Conservation (phyloP, 2,888 invertebrate species). For the Exephanes ischioxanthus region DNA sequence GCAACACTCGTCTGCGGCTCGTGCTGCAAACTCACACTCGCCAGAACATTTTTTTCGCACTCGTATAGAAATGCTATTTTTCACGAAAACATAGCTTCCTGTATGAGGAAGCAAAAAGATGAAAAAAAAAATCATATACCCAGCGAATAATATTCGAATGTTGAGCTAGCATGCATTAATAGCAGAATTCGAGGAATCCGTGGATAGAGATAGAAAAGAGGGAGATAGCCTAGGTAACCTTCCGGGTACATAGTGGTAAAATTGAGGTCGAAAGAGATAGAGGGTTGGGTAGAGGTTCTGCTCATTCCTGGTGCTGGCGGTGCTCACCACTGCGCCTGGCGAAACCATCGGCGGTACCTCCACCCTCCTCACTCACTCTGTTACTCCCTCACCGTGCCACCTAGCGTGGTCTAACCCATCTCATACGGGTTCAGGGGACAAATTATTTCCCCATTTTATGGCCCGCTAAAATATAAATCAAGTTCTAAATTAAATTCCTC, state of each 20-base stretch:
- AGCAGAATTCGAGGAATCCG: constrained; percentile 20
- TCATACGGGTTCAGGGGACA: constrained; percentile 83
- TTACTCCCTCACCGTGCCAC: constrained; percentile 43
- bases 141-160: constrained; percentile 43
- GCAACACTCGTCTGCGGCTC: too few species aligned
- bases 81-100: not conserved
- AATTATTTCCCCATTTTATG: constrained; percentile 84
- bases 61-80: too few species aligned
- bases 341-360: constrained; percentile 48
- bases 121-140: constrained; percentile 4
- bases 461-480: constrained; percentile 84
- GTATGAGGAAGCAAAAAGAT: not conserved
- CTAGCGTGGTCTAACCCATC: constrained; percentile 74
- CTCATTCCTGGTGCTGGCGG: constrained; percentile 42
- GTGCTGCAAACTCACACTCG: too few species aligned
- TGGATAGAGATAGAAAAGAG: constrained; percentile 26
- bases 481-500: constrained; percentile 84
- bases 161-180: constrained; percentile 20
- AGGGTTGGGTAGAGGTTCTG: constrained; percentile 45
- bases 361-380: constrained; percentile 32
- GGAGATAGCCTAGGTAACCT: constrained; percentile 57
- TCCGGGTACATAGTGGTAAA: constrained; percentile 42
- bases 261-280: constrained; percentile 50
- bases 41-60: too few species aligned
- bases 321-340: constrained; percentile 46